Evolutionary conservation across 1,140 invertebrate species (phyloP).

Genomic region (Aphidius ervi): DNA sequence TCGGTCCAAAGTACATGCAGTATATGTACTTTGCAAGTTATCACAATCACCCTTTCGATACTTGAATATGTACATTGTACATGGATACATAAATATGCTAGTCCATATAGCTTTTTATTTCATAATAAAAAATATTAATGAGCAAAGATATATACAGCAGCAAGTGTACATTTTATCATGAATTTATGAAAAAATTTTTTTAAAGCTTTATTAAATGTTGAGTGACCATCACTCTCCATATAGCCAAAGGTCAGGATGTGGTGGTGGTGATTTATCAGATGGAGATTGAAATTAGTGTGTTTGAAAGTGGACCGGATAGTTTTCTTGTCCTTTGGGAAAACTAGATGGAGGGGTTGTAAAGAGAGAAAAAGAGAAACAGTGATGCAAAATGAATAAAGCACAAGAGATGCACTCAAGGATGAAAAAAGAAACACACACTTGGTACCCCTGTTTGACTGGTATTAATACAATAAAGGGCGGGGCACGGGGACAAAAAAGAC

Average conservation of each 20-base stretch:
- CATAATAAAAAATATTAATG: too few relatives aligned
- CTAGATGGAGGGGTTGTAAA: not conserved
- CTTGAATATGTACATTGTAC: too few relatives aligned
- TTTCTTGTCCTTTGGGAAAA: constrained; percentile 35
- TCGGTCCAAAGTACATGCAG: too few relatives aligned
- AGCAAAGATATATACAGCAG: too few relatives aligned
- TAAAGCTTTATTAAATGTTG: constrained; percentile 6
- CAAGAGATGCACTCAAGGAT: too few relatives aligned
- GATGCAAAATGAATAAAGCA: too few relatives aligned
- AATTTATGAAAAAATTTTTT: too few relatives aligned
- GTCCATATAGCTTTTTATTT: too few relatives aligned
- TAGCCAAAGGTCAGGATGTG: constrained; percentile 29
- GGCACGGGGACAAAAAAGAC: constrained; percentile 35
- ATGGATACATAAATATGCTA: too few relatives aligned
- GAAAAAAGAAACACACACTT: not conserved
- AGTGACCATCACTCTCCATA: not conserved
- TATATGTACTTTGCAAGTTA: too few relatives aligned
- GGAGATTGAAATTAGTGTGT: constrained; percentile 21
- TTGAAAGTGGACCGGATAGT: constrained; percentile 14
- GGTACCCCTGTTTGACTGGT: not conserved
- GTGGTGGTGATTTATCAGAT: constrained; percentile 20
- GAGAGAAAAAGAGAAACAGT: constrained; percentile 4
- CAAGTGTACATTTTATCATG: too few relatives aligned
- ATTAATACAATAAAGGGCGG: constrained; percentile 38
- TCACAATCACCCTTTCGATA: too few relatives aligned